phyloP scores from a whole-genome alignment of 2,888 invertebrate genomes.

The Phaedon cochleariae region DNA sequence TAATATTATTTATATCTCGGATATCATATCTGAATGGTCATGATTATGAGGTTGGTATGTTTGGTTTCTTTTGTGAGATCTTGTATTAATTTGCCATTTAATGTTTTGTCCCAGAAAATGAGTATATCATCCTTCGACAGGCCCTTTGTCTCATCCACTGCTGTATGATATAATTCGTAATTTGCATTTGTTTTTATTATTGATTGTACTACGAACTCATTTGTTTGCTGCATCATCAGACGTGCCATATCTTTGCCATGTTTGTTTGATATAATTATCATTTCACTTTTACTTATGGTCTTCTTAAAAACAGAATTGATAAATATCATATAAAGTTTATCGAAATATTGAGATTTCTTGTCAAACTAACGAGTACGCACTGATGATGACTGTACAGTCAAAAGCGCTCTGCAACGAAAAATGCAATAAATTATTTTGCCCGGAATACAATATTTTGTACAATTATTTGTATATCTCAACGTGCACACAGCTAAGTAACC shows the following conservation, averaged over 20 bases:
- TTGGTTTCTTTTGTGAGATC: slow-evolving; percentile 8
- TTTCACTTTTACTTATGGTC: no score
- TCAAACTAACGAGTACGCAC: no score
- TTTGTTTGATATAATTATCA: not conserved
- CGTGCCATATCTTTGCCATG: slow-evolving; percentile 6
- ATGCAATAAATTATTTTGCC: no score
- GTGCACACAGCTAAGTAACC: no score
- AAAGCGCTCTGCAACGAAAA: no score
- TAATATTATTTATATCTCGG: not conserved
- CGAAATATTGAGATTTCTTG: no score
- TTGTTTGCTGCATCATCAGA: slow-evolving; percentile 3
- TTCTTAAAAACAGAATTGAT: no score
- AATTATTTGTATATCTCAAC: no score
- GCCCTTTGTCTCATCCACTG: slow-evolving; percentile 1
- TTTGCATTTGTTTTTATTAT: slow-evolving; percentile 1
- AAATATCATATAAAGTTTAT: no score
- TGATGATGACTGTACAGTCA: no score
- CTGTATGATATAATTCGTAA: not conserved
- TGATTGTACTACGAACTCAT: not conserved
- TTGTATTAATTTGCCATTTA: slow-evolving; percentile 1
- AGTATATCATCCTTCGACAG: slow-evolving; percentile 5
- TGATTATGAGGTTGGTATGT: slow-evolving; percentile 6
- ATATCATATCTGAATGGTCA: slow-evolving; percentile 8
- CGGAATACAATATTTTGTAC: no score
- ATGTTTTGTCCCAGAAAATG: slow-evolving; percentile 2